Evolutionary conservation across 2,113 vertebrate species (phyloP), one percentile per base, ranked within the genome.

Genomic region (Plectropomus leopardus): DNA sequence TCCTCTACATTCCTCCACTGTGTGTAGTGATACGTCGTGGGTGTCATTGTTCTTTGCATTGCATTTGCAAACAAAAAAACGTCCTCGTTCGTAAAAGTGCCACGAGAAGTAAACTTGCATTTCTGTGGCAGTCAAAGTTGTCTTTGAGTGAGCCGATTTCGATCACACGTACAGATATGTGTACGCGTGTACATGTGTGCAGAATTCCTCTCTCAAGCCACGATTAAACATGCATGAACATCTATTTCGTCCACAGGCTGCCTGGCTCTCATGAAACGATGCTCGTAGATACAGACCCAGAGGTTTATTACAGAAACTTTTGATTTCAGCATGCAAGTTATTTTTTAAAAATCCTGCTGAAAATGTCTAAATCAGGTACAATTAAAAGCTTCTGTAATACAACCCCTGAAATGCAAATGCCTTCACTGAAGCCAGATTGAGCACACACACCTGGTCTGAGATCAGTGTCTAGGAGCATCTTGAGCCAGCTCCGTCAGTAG

Each of bases 181-280:
- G 8, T 70, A 0, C 74, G 48, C 68, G 51, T 83, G 63, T 66
- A 40, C 0, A 1, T 40, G 81, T 83, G 84, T 85, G 82, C 78
- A 92, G 84, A 77, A 77, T 86, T 88, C 80, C 86, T 91, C 82
- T 82, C 87, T 78, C 87, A 86, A 90, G 86, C 90, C 80, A 85
- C 79, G 32, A 78, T 80, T 78, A 61, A 84, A 94, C 92, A 90
- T 94, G 73, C 91, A 89, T 70, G 40, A 86, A 87, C 91, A 80
- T 79, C 72, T 86, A 23, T 63, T 76, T 40, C 24, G 68, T 88
- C 88, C 88, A 63, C 87, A 74, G 47, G 80, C 73, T 83, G 78
- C 67, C 89, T 80, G 86, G 85, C 78, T 90, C 59, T 78, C 72
- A 84, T 59, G 40, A 81, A 72, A 89, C 30, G 77, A 78, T 71